Conservation (phyloP, 2,113 vertebrate genomes). For the Deroptyus accipitrinus region DNA sequence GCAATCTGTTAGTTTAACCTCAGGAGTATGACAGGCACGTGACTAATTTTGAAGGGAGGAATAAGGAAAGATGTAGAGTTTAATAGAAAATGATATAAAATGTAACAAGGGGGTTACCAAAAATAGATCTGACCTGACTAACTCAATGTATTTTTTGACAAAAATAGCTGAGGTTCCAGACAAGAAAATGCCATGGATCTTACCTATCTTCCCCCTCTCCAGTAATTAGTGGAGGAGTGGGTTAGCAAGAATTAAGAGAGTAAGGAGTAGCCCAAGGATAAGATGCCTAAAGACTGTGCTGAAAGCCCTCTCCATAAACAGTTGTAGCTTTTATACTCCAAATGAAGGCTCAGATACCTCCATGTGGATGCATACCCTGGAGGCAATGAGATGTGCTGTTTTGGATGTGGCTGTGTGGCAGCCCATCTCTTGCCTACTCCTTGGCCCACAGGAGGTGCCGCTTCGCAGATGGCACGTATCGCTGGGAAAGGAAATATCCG, state of each 20-base stretch:
- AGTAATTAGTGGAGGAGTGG: background rate
- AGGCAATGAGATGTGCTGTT: background rate
- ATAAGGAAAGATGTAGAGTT: background rate
- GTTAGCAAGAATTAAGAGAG: background rate
- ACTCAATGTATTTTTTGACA: background rate
- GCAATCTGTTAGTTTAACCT: constrained; percentile 14
- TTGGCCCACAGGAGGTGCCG: rapidly evolving
- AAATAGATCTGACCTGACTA: constrained; percentile 29
- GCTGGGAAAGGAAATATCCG: background rate
- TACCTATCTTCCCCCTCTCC: background rate
- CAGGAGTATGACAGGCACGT: background rate
- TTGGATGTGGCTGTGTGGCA: background rate
- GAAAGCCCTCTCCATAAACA: background rate
- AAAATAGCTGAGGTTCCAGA: background rate
- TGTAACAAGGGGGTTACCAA: background rate
- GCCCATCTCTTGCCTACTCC: rapidly evolving
- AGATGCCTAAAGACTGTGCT: background rate
- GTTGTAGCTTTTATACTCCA: background rate
- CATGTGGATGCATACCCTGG: rapidly evolving
- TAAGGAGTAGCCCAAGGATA: background rate
- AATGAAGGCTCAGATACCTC: background rate
- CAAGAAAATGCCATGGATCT: background rate
- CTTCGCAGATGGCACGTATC: rapidly evolving
- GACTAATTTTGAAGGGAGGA: background rate
- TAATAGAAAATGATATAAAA: background rate